phyloP scores from a whole-genome alignment of 2,113 vertebrate genomes.

The Hemibagrus wyckioides region DNA sequence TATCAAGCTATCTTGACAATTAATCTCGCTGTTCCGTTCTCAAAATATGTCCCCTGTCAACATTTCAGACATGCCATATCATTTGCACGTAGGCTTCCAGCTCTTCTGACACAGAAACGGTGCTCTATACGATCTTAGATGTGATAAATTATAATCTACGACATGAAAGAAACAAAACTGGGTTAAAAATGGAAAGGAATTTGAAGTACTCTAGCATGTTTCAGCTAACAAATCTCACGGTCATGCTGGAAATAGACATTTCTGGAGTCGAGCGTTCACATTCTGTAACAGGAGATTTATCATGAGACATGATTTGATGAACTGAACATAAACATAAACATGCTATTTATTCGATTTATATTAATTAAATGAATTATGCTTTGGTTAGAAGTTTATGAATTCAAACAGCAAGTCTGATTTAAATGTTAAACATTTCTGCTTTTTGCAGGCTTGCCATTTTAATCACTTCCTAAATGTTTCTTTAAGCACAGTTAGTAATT shows the following conservation, averaged over 20 bases:
- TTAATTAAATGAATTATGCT: not conserved
- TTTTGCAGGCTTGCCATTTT: not conserved
- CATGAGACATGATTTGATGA: not conserved
- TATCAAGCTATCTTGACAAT: conserved; percentile 33
- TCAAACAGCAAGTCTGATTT: not conserved
- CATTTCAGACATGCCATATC: conserved; percentile 19
- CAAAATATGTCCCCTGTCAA: conserved; percentile 31
- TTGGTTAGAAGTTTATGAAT: not conserved
- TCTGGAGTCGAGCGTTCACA: not conserved
- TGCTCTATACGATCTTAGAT: not conserved
- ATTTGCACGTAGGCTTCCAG: not conserved
- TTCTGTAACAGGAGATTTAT: not conserved
- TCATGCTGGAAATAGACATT: not conserved
- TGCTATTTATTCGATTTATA: not conserved
- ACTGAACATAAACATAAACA: not conserved
- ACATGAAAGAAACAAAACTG: not conserved
- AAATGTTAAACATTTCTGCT: not conserved
- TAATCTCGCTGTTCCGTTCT: conserved; percentile 29
- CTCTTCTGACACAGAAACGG: not conserved
- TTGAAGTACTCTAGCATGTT: not conserved
- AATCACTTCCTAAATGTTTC: not conserved
- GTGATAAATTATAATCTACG: not conserved
- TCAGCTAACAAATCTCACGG: not conserved
- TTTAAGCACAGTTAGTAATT: not conserved
- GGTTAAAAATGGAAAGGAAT: not conserved